Conservation (phyloP, 2,113 vertebrate species). For the Oryctolagus cuniculus region DNA sequence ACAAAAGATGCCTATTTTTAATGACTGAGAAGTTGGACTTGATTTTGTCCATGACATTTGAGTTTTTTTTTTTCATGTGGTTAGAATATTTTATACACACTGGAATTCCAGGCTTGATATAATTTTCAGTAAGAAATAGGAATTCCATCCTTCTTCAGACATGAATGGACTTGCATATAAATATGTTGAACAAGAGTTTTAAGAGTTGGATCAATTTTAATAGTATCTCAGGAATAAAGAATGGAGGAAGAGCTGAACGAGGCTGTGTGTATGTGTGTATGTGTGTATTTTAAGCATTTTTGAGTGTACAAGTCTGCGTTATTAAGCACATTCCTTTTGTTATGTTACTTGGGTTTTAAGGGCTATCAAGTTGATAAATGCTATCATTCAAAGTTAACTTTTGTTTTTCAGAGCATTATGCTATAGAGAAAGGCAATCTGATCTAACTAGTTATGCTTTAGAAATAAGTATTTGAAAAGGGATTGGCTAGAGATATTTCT, state of each 20-base stretch:
- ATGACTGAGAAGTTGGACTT: neutral
- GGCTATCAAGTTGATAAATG: neutral
- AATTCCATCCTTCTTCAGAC: neutral
- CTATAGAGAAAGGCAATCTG: neutral
- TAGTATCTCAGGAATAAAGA: neutral
- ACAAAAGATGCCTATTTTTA: neutral
- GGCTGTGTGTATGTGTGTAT: neutral
- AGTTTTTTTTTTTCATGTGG: neutral
- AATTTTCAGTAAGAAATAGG: conserved; percentile 31
- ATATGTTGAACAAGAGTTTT: neutral
- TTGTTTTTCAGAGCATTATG: neutral
- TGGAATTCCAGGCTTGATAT: neutral
- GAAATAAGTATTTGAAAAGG: neutral
- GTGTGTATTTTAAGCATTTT: neutral
- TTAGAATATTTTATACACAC: neutral
- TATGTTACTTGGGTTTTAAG: neutral
- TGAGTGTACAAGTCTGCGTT: neutral
- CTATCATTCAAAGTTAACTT: neutral
- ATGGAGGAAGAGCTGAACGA: neutral
- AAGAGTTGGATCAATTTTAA: neutral
- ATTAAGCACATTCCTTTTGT: neutral
- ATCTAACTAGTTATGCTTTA: neutral
- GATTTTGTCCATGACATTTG: neutral
- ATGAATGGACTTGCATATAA: neutral
- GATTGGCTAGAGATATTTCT: neutral